Base-by-base conservation (phyloP, 2,113 vertebrate genomes). In the Malaclemys terrapin region DNA sequence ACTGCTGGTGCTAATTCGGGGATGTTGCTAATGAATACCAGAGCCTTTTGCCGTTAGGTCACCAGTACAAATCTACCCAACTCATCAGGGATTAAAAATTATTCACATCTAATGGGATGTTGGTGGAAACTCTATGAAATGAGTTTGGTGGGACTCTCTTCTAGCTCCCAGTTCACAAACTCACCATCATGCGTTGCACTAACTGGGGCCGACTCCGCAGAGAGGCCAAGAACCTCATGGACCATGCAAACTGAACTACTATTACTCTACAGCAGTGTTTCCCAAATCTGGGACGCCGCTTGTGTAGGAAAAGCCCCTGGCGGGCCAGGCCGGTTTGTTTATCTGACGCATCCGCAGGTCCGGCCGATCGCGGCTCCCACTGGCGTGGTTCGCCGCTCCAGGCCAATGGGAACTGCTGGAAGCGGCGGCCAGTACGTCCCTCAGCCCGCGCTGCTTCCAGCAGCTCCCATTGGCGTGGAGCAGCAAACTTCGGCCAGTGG, bases 1-100 rank as follows among this genome's bases (percentile, higher is more conserved):
- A 62, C 6, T 62, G 31, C 6, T 62, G 59, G 59, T 31, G 59
- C 29, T 62, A 62, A 62, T 96, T 78, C 86, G 80, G 94, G 90
- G 87, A 92, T 57, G 24, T 42, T 86, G 90, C 92, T 95, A 96
- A 96, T 85, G 94, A 89, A 62, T 31, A 31, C 86, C 94, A 87
- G 14, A 25, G 80, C 62, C 90, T 92, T 95, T 62, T 65, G 38
- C 72, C 93, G 7, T 0, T 17, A 88, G 81, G 47, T 89, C 94
- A 88, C 50, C 83, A 25, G 72, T 25, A 79, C 65, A 95, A 95
- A 97, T 91, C 94, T 1, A 95, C 12, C 49, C 62, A 80, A 81
- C 38, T 92, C 89, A 90, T 88, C 56, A 50, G 17, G 53, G 91
- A 95, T 93, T 88, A 96, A 86, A 93, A 95, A 86, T 11, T 82